Evolutionary conservation across 2,797 vertebrate species (phyloP).

Genomic region (Liasis olivaceus): DNA sequence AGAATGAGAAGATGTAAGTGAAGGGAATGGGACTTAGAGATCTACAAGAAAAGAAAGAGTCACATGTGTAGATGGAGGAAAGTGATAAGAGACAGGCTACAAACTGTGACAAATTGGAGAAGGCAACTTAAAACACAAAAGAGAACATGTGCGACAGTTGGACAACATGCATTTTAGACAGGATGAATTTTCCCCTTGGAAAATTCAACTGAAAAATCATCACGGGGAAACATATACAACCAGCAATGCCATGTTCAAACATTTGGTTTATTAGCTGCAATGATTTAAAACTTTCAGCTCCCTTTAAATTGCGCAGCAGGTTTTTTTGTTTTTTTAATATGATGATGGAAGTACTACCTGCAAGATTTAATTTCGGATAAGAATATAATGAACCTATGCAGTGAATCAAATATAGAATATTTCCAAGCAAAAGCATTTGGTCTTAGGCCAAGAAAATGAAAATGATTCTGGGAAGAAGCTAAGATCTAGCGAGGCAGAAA

Average conservation of each 20-base stretch:
- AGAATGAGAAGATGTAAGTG: slow-evolving; percentile 21
- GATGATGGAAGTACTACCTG: not conserved
- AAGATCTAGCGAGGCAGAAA: not conserved
- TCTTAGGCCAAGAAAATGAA: not conserved
- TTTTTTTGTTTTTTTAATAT: not conserved
- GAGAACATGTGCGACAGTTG: not conserved
- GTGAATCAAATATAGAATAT: not conserved
- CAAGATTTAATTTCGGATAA: not conserved
- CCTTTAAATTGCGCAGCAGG: not conserved
- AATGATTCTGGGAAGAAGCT: not conserved
- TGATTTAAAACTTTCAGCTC: not conserved
- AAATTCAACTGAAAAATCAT: not conserved
- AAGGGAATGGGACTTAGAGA: accelerated
- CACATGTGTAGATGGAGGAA: not conserved
- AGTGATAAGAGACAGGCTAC: not conserved
- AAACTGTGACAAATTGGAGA: not conserved
- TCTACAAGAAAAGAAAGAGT: not conserved
- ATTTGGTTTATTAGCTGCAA: not conserved
- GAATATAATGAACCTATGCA: not conserved
- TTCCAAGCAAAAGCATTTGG: not conserved
- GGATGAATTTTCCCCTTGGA: not conserved
- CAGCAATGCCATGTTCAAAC: not conserved
- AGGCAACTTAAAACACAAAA: not conserved
- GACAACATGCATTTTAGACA: not conserved
- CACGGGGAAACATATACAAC: not conserved